Percentiles rank a stretch among this genome's conserved stretches.
phyloP scores from a whole-genome alignment of 35 echinoderm and acorn worm genomes.

The Patiria miniata region DNA sequence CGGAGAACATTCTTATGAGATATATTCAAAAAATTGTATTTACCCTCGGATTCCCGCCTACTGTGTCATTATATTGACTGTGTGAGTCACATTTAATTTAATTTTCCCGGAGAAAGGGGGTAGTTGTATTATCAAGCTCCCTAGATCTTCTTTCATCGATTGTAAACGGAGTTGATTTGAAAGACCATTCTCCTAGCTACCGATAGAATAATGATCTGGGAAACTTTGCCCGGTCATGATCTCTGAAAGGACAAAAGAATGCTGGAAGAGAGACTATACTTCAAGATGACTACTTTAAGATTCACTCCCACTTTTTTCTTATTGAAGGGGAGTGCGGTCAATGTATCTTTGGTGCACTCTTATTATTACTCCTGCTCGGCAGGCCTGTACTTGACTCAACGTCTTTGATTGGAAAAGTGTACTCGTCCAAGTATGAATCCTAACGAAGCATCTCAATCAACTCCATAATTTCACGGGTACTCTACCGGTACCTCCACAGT shows the following conservation, averaged over 20 bases:
- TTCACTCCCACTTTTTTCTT: no score
- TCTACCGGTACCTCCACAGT: no score
- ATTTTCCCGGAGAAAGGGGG: background rate
- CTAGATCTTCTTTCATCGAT: constrained; percentile 2
- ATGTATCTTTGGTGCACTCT: no score
- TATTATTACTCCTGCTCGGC: no score
- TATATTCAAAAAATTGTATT: constrained; percentile 4
- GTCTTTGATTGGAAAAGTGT: no score
- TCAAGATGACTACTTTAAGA: no score
- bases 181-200: constrained; percentile 6
- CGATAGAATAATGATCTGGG: background rate
- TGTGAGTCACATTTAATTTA: constrained; percentile 34
- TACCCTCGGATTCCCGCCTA: background rate
- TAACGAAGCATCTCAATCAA: no score
- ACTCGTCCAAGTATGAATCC: no score
- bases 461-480: no score
- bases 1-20: constrained; percentile 15
- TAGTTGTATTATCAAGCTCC: constrained; percentile 9
- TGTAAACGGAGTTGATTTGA: constrained; percentile 10
- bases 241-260: background rate
- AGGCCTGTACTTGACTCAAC: no score
- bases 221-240: background rate
- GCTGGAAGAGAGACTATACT: background rate
- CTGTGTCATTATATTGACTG: constrained; percentile 28
- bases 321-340: no score